Evolutionary conservation across 2,888 invertebrate species (phyloP), one percentile per base, ranked within the genome.

Genomic region (Leptopilina myrica): DNA sequence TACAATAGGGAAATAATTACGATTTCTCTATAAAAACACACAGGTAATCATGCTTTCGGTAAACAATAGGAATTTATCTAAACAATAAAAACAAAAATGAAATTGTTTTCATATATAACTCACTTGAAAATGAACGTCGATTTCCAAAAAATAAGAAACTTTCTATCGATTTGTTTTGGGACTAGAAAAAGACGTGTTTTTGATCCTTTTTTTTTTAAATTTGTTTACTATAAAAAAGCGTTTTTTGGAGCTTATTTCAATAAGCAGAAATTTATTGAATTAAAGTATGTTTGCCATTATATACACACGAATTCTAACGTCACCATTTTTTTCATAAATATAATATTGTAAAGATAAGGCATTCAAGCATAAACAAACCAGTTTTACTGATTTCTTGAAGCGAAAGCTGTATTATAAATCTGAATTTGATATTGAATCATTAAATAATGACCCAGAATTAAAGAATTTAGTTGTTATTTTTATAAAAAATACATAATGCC

Each of bases 341-440:
- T 15, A 20, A 33, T 33, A 33, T 33, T 33, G 20, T 20, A 33
- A 33, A 15, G 20, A 20, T 20, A 20, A 62, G 20, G 8, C 62
- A 62, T 15, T 62, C 62, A 20, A 20, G 62, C 15, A 62, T 59
- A 15, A 9, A 62, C 15, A 62, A 62, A 62, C 15, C 62, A 62
- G 62, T 62, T 62, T 62, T 62, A 62, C 15, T 62, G 62, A 62
- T 62, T 62, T 62, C 62, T 62, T 9, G 20, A 15, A 62, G 62
- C 62, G 62, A 62, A 62, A 15, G 62, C 11, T 12, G 62, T 62
- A 62, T 20, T 62, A 62, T 62, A 15, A 15, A 62, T 62, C 20
- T n/a, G n/a, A 62, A 62, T 62, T 62, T 20, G 15, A 59, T 9
- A 62, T 62, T 62, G 20, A 15, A 62, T 20, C 5, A 62, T 62